Base-by-base conservation (phyloP, 2,113 vertebrate species). In the Mirza zaza region DNA sequence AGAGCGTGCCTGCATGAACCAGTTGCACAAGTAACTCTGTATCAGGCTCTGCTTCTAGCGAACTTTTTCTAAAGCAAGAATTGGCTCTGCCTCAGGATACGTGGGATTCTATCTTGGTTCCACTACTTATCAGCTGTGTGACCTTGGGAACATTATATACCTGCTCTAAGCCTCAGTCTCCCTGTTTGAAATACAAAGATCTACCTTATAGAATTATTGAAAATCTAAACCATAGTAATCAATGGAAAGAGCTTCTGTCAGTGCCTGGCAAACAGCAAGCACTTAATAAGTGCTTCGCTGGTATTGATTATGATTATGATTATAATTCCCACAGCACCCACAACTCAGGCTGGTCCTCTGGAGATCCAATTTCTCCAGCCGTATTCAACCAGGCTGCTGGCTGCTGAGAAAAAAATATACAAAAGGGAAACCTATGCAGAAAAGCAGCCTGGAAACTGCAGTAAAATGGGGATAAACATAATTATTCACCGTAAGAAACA, bases 241-340 rank as follows among this genome's bases (percentile, higher is more conserved):
- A 73, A 34, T 76, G 27, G 36, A 85, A 89, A 98, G 57, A 90
- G 7, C 15, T 32, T 70, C 42, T 90, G 36, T 63, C 6, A 23
- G 2, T 48, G 39, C 25, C 42, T 80, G 48, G 45, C 23, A 94
- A 68, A 77, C 6, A 92, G n/a, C 42, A 90, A 95, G 34, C 13
- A 63, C 57, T 90, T 70, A 85, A 61, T 63, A 94, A 87, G 75
- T 80, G 34, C 48, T 89, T 81, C 75, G 17, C n/a, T 65, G 4
- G 25, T 80, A 45, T 57, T 96, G 82, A 87, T 34, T 92, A 27
- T 85, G 32, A 92, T 95, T 29, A 83, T 88, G 21, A 67, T 11
- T 82, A 13, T 68, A 86, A 91, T 93, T 87, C 29, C 57, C 29
- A 87, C 17, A 25, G 13, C 32, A 94, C 32, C 29, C 15, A 32